Base-by-base conservation (phyloP, 2,113 vertebrate species). In the Leptodactylus fuscus region DNA sequence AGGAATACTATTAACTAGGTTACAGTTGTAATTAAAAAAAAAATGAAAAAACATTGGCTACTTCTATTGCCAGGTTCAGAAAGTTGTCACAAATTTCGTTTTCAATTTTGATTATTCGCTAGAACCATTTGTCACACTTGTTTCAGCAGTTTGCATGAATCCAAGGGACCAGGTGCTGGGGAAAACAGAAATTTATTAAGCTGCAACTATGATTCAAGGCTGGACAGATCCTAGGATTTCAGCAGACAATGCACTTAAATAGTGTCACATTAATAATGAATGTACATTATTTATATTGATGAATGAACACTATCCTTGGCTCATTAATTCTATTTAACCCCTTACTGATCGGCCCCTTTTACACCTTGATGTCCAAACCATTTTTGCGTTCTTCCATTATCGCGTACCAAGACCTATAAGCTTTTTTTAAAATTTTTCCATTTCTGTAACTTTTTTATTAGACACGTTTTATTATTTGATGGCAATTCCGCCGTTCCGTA, bases 1-100 rank as follows among this genome's bases (percentile, higher is more conserved):
- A 91, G 89, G 90, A 91, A 89, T 0, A 71, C 82, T 87, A 87
- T 91, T 91, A 92, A 88, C 90, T 81, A 90, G 90, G 90, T 91
- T 91, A 88, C 87, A 89, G 87, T 90, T 91, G 90, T 92, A 88
- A 91, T 91, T 90, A 90, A 92, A 88, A 88, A 87, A 88, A 88
- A 87, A 87, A 90, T 86, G 75, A 16, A 69, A 77, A 34, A 79
- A 58, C 29, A 74, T 87, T 75, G 85, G 85, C 87, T 88, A 89
- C 89, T 65, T 89, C 88, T 88, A 87, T 81, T 89, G 87, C 90
- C 88, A 88, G 81, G 85, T 88, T 87, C 62, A 74, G 36, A 73
- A 65, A 53, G 53, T 49, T 79, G 62, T 51, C n/a, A 69, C 83
- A 85, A n/a, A 51, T 85, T 67, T 29, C 18, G 22, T 85, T 85